A percentile compares a stretch with the other conserved stretches of the same genome.
Evolutionary conservation across 2,797 vertebrate species (phyloP).

Genomic region (Cephalopachus bancanus): DNA sequence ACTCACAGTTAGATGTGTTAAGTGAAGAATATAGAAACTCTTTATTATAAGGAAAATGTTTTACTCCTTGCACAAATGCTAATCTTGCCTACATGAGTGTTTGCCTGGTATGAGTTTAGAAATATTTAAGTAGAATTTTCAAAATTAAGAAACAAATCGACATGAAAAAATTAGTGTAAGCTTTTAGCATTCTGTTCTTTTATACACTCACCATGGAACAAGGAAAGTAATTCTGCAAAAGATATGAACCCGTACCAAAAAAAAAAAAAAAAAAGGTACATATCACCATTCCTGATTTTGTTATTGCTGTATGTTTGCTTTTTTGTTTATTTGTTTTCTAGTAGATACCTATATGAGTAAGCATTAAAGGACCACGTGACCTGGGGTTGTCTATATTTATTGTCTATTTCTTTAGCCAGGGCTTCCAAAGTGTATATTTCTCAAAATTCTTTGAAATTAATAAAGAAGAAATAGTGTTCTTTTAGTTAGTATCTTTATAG

Average conservation of each 20-base stretch:
- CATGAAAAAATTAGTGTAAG: neutral
- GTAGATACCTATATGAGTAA: neutral
- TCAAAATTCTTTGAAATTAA: constrained; percentile 51
- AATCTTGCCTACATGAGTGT: neutral
- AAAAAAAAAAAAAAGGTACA: neutral
- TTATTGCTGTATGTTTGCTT: neutral
- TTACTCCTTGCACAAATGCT: neutral
- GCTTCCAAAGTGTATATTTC: neutral
- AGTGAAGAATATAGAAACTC: neutral
- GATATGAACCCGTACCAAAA: neutral
- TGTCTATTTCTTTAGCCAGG: neutral
- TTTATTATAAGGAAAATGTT: neutral
- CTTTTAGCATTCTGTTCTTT: neutral
- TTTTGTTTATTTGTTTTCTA: neutral
- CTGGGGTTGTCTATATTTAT: neutral
- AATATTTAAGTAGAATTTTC: constrained; percentile 28
- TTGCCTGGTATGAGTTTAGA: neutral
- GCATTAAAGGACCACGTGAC: neutral
- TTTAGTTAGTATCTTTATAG: neutral
- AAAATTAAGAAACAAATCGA: constrained; percentile 27
- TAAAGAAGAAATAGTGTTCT: neutral
- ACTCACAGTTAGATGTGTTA: neutral
- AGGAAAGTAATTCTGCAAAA: constrained; percentile 1
- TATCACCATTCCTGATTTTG: neutral
- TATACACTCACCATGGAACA: neutral